A percentile compares a stretch with the other conserved stretches of the same genome.
Evolutionary conservation across 2,888 invertebrate species (phyloP).

Genomic region (Entomobrya proxima): DNA sequence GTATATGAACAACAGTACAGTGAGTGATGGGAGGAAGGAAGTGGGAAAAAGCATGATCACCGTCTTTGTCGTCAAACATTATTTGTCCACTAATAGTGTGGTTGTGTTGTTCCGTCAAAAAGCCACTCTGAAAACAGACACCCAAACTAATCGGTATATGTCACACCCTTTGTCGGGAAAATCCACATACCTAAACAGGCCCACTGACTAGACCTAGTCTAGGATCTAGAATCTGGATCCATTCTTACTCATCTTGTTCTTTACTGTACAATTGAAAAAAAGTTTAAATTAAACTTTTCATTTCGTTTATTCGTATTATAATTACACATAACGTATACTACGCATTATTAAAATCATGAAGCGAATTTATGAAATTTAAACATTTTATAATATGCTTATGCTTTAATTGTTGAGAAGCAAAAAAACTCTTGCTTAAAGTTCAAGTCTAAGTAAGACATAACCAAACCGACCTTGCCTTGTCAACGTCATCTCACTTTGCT

Average conservation of each 20-base stretch:
- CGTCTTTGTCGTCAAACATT: neutral
- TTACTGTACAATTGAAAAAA: too few relatives aligned
- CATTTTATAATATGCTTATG: neutral
- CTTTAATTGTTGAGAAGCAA: too few relatives aligned
- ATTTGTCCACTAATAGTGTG: conserved; percentile 26
- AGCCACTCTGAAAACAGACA: conserved; percentile 49
- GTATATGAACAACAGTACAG: conserved; percentile 14
- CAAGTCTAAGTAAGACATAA: neutral
- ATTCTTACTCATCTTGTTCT: too few relatives aligned
- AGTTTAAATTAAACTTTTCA: too few relatives aligned
- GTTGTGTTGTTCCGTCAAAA: conserved; percentile 27
- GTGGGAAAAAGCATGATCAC: conserved; percentile 47
- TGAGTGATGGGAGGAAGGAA: conserved; percentile 59
- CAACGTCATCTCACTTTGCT: conserved; percentile 35
- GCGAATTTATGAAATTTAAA: conserved; percentile 17
- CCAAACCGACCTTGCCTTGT: conserved; percentile 58
- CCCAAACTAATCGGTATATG: conserved; percentile 58
- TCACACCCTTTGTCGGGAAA: too few relatives aligned
- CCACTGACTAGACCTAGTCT: too few relatives aligned
- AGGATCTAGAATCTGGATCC: too few relatives aligned
- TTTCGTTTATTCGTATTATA: neutral
- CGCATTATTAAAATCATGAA: neutral
- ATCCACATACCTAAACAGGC: too few relatives aligned
- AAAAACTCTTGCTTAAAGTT: too few relatives aligned
- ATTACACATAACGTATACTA: neutral